Base-by-base conservation (phyloP, 2,888 invertebrate genomes). In the Andrena chrysosceles region DNA sequence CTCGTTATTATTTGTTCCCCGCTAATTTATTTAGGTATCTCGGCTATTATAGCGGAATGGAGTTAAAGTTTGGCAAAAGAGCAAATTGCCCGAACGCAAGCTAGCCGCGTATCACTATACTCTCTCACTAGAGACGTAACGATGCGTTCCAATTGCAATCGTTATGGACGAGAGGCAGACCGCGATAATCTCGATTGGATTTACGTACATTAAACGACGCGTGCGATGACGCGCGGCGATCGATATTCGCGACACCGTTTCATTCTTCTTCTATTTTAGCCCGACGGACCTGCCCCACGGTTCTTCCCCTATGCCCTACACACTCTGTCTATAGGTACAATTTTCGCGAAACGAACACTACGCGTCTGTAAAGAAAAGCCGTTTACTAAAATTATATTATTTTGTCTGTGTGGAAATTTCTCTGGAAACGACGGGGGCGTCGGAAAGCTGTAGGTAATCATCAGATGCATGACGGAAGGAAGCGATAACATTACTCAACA, bases 151-250 rank as follows among this genome's bases (percentile, higher is more conserved):
- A 80, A 83, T 84, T 73, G 76, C 68, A 72, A 82, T 89, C 87
- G n/a, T 85, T 83, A 89, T 87, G 80, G 86, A 84, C 78, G 70
- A 42, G 66, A 29, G 63, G 56, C 73, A 62, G 67, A 23, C 49
- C 74, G 42, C 42, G 75, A 85, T 83, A 85, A 87, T 80, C 74
- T 81, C 68, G 67, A 68, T 77, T 69, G 81, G 81, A 77, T 88
- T 88, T 83, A 76, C 35, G 35, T 35, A 35, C 85, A 77, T 87
- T 84, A 83, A 81, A 82, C 74, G 73, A 48, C 33, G 78, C 60
- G 67, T 66, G 42, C 75, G 73, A 76, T 33, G 49, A 66, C 35
- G 26, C 35, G 26, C 26, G 31, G 31, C 59, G 33, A 48, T 62
- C 75, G 62, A 48, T 68, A 26, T n/a, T n/a, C n/a, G n/a, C n/a